Conservation (phyloP, 2,113 vertebrate species). For the Cricetomys ansorgei region DNA sequence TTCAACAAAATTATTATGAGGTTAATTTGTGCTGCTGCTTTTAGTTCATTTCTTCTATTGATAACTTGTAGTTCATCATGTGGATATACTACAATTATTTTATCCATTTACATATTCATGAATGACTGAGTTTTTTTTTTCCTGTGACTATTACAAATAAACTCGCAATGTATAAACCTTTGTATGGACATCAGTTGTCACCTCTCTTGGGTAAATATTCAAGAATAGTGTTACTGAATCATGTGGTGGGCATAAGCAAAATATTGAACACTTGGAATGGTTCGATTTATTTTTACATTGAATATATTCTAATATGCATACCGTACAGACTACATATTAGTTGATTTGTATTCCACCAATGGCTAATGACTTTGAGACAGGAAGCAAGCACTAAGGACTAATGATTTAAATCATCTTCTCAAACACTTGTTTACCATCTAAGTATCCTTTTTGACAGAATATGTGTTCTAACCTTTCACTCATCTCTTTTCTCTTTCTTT, state of each 20-base stretch:
- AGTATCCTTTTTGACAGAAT: background rate
- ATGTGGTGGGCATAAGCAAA: background rate
- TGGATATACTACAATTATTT: background rate
- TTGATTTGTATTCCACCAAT: conserved; percentile 29
- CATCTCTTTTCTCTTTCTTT: background rate
- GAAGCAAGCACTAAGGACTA: background rate
- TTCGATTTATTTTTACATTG: background rate
- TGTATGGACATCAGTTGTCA: background rate
- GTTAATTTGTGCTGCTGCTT: conserved; percentile 22
- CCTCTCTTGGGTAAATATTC: background rate
- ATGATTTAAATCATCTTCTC: background rate
- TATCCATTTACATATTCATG: conserved; percentile 15
- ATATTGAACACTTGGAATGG: background rate
- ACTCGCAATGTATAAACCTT: background rate
- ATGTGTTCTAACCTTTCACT: background rate
- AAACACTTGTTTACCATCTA: background rate
- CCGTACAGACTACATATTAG: background rate
- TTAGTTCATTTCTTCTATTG: background rate
- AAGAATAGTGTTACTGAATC: background rate
- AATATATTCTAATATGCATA: background rate
- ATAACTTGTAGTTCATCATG: conserved; percentile 3
- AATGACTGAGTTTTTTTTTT: background rate
- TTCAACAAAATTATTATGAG: background rate
- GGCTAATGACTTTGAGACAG: background rate
- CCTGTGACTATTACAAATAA: conserved; percentile 1